Percentiles rank a stretch among this genome's conserved stretches.
Conservation (phyloP, 1,140 invertebrate genomes). For the Atta colombica region DNA sequence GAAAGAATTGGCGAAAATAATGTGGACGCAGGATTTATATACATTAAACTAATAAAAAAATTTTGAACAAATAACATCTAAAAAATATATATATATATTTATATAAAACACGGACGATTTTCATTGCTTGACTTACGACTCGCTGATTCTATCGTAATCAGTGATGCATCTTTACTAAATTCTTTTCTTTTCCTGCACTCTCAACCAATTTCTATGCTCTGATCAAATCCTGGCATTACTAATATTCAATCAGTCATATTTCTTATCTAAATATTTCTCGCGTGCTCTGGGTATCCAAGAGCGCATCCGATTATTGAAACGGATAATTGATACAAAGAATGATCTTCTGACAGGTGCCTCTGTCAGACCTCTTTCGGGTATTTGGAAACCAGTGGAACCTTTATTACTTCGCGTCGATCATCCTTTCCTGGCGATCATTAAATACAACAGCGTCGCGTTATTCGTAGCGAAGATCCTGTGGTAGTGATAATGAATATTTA, state of each 20-base stretch:
- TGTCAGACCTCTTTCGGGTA: constrained; percentile 70
- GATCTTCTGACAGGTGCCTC: constrained; percentile 68
- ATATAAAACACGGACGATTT: background rate
- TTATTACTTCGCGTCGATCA: constrained; percentile 66
- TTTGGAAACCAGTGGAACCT: constrained; percentile 69
- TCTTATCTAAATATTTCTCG: constrained; percentile 10
- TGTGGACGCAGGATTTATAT: background rate
- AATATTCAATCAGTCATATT: constrained; percentile 10
- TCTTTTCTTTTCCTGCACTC: background rate
- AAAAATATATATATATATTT: background rate
- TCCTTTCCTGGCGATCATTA: constrained; percentile 69
- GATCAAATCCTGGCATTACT: constrained; percentile 8
- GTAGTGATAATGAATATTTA: constrained; percentile 3
- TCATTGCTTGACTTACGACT: background rate
- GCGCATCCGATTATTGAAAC: background rate
- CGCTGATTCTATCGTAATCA: background rate
- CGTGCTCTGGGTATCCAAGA: background rate
- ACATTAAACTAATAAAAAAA: background rate
- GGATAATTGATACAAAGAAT: constrained; percentile 39
- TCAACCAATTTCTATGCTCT: background rate
- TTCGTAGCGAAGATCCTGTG: constrained; percentile 1
- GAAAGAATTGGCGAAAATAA: background rate
- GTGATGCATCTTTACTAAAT: background rate
- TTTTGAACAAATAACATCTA: background rate
- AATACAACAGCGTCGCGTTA: constrained; percentile 14